Percentiles rank a stretch among this genome's conserved stretches.
Conservation (phyloP, 2,888 invertebrate species). For the Operophtera brumata region DNA sequence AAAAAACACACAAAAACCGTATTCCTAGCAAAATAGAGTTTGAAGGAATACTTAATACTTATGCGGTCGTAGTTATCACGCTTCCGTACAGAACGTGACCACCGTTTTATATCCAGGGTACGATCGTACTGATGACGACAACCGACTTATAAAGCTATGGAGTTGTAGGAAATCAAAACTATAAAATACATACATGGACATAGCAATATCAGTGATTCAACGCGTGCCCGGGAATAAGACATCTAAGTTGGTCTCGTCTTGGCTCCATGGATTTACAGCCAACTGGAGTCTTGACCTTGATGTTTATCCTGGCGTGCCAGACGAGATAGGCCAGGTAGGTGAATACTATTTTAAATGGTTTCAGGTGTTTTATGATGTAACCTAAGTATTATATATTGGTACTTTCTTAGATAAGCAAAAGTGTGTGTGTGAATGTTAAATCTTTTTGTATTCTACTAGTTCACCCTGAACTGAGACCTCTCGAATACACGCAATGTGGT, state of each 20-base stretch:
- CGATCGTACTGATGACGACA: background rate
- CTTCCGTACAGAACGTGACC: background rate
- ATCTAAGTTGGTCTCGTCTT: background rate
- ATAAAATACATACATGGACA: constrained; percentile 45
- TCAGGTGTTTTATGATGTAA: background rate
- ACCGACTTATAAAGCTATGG: constrained; percentile 3
- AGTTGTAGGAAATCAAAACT: constrained; percentile 1
- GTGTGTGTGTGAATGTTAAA: no score
- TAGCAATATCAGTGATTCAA: constrained; percentile 16
- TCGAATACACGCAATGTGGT: no score
- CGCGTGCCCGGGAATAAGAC: constrained; percentile 3
- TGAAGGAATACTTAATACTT: no score
- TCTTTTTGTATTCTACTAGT: no score
- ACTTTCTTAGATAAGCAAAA: no score
- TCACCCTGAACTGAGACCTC: no score
- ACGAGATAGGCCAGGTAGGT: background rate
- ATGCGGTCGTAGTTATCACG: background rate
- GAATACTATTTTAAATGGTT: background rate
- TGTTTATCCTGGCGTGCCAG: background rate
- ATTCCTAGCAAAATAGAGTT: no score
- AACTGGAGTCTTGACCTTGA: constrained; percentile 31
- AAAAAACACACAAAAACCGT: no score
- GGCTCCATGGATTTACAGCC: constrained; percentile 25
- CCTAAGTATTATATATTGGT: no score
- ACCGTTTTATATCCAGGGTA: background rate